These are phyloP conservation scores for Merluccius polli DNA, from an alignment of 2,797 vertebrate genomes.

Conservation along the genomic window DNA sequence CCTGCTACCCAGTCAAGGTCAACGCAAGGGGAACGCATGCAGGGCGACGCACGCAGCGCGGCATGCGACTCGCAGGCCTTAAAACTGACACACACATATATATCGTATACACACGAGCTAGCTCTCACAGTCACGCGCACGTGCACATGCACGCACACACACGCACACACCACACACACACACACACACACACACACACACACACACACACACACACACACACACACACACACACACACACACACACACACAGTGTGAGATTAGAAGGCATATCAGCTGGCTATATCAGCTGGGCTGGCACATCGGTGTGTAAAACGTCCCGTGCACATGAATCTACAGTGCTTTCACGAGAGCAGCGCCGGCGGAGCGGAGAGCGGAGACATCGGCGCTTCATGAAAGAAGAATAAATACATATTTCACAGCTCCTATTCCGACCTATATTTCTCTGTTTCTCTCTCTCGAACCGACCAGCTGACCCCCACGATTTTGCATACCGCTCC, in stretches of 20 bases:
- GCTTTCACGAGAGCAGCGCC: constrained; percentile 24
- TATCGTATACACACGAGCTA: not conserved
- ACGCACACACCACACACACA: no score
- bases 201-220: constrained; percentile 8
- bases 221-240: constrained; percentile 4
- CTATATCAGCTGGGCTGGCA: constrained; percentile 41
- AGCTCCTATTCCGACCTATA: not conserved
- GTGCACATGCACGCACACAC: no score
- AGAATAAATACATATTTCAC: constrained; percentile 25
- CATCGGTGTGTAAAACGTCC: constrained; percentile 31
- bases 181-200: not conserved
- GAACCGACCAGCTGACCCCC: not conserved
- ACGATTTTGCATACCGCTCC: not conserved
- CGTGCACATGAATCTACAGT: constrained; percentile 43
- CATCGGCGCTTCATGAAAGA: constrained; percentile 13
- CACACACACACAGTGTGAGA: not conserved
- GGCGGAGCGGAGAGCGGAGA: constrained; percentile 34
- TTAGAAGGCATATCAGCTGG: constrained; percentile 19
- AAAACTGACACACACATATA: not conserved
- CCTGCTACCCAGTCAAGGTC: not conserved
- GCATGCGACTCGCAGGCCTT: not conserved
- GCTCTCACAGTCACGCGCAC: not conserved
- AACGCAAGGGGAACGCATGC: not conserved
- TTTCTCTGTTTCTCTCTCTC: not conserved
- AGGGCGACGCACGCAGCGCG: not conserved